phyloP scores from a whole-genome alignment of 2,797 vertebrate genomes.

The Falco columbarius region DNA sequence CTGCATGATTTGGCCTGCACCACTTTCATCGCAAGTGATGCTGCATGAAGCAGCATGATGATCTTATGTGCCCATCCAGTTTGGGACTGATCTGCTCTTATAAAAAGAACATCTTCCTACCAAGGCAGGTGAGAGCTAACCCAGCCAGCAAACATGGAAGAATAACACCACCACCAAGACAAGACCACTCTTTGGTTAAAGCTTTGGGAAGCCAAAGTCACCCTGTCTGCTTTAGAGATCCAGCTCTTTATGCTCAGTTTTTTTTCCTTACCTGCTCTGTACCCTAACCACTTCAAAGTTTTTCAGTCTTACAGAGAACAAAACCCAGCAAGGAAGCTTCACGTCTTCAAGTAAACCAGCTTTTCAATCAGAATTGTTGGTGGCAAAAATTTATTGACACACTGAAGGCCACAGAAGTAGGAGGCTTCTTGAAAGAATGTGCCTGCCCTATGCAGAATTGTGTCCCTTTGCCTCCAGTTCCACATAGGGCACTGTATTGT shows the following conservation, averaged over 20 bases:
- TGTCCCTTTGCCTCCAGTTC: not conserved
- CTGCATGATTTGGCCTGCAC: accelerated
- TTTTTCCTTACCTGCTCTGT: not conserved
- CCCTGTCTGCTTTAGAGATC: not conserved
- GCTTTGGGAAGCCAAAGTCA: not conserved
- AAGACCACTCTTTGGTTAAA: not conserved
- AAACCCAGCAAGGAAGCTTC: not conserved
- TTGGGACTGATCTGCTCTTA: not conserved
- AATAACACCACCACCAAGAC: not conserved
- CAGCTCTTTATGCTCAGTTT: not conserved
- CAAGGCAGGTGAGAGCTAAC: not conserved
- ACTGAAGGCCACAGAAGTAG: not conserved
- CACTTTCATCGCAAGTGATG: not conserved
- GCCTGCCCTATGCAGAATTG: not conserved
- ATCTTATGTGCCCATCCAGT: not conserved
- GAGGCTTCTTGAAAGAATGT: not conserved
- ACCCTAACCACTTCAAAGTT: not conserved
- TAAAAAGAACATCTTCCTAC: not conserved
- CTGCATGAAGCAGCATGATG: not conserved
- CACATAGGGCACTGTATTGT: accelerated
- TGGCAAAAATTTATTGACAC: not conserved
- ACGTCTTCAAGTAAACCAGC: not conserved
- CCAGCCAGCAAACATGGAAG: not conserved
- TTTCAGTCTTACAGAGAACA: not conserved
- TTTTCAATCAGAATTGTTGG: not conserved